phyloP scores from a whole-genome alignment of 2,797 vertebrate species.

The Clarias platycephalus region DNA sequence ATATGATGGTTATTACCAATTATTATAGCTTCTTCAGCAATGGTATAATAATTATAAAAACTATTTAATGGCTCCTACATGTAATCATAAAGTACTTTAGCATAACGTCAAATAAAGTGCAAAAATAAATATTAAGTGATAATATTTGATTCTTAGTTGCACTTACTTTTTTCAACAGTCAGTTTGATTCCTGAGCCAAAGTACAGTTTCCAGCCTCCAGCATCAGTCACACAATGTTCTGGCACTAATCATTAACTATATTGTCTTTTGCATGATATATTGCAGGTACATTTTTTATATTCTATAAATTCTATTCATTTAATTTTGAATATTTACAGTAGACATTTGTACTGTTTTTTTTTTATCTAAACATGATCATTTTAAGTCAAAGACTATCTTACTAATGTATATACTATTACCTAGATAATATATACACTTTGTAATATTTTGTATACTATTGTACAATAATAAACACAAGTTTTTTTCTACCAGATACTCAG shows the following conservation, averaged over 20 bases:
- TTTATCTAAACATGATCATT: not conserved
- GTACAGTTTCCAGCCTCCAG: slow-evolving; percentile 41
- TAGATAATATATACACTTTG: not conserved
- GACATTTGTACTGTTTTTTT: too few relatives aligned
- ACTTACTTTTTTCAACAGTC: slow-evolving; percentile 56
- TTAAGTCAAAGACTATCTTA: not conserved
- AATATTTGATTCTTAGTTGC: not conserved
- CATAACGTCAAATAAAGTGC: not conserved
- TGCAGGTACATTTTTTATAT: not conserved
- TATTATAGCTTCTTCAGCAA: not conserved
- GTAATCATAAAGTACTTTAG: not conserved
- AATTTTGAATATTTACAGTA: not conserved
- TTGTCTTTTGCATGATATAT: not conserved
- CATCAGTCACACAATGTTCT: slow-evolving; percentile 62
- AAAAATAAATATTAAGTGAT: not conserved
- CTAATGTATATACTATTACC: too few relatives aligned
- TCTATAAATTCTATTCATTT: not conserved
- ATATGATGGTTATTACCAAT: too few relatives aligned
- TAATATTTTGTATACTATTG: not conserved
- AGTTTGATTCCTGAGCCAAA: slow-evolving; percentile 55
- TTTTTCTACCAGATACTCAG: not conserved
- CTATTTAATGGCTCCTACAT: not conserved
- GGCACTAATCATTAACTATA: not conserved
- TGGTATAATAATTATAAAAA: not conserved
- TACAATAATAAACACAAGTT: not conserved